Evolutionary conservation across 2,888 invertebrate genomes (phyloP).

Genomic region (Agrochola lota): DNA sequence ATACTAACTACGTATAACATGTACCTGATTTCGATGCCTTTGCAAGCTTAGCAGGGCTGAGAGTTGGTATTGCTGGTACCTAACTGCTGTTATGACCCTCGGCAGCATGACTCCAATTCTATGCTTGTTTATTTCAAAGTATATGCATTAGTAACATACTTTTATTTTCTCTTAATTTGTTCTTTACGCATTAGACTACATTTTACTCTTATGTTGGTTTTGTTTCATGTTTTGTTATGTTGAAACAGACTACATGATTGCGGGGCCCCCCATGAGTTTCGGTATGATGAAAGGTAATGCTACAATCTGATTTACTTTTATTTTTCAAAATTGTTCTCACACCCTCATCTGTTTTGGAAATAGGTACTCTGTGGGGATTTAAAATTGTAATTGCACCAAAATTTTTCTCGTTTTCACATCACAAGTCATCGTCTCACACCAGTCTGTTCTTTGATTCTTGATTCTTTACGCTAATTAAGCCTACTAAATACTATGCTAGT

Average conservation of each 20-base stretch:
- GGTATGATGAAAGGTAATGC: slow-evolving; percentile 96
- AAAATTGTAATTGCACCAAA: slow-evolving; percentile 82
- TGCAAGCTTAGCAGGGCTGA: slow-evolving; percentile 85
- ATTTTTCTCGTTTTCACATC: slow-evolving; percentile 82
- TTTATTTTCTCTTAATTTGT: slow-evolving; percentile 77
- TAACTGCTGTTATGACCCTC: slow-evolving; percentile 80
- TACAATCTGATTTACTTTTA: slow-evolving; percentile 81
- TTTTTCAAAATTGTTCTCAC: slow-evolving; percentile 85
- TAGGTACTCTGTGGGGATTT: slow-evolving; percentile 86
- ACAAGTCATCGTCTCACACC: slow-evolving; percentile 78
- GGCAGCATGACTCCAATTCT: slow-evolving; percentile 86
- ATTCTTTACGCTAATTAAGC: slow-evolving; percentile 75
- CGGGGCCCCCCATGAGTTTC: slow-evolving; percentile 95
- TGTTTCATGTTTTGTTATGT: slow-evolving; percentile 94
- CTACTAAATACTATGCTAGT: slow-evolving; percentile 83
- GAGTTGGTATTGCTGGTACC: slow-evolving; percentile 84
- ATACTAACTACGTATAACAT: slow-evolving; percentile 81
- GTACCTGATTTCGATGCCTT: slow-evolving; percentile 78
- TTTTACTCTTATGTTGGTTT: slow-evolving; percentile 93
- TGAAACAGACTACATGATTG: slow-evolving; percentile 92
- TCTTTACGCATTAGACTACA: slow-evolving; percentile 89
- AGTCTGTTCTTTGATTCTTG: slow-evolving; percentile 69
- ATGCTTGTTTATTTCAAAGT: slow-evolving; percentile 80
- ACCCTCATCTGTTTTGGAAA: slow-evolving; percentile 83
- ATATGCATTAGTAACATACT: slow-evolving; percentile 81